These are phyloP conservation scores for Diadegma fenestrale DNA, from an alignment of 2,888 invertebrate species.

Conservation along the genomic window DNA sequence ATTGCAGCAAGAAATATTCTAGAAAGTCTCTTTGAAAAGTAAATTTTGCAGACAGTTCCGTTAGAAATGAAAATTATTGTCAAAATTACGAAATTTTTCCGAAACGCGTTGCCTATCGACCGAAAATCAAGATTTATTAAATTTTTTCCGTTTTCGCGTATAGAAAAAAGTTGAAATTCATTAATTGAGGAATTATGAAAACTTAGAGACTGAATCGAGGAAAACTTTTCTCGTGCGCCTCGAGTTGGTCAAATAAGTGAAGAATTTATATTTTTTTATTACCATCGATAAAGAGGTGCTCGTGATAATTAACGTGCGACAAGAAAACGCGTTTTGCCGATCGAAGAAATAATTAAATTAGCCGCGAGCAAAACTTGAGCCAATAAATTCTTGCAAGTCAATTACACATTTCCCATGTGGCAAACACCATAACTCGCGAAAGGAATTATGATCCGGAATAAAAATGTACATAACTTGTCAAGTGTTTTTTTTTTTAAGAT, in stretches of 20 bases:
- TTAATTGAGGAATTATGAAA: no score
- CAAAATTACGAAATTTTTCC: no score
- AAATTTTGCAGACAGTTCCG: no score
- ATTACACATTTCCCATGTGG: not conserved
- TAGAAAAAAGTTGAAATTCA: not conserved
- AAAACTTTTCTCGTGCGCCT: no score
- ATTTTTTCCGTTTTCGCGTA: not conserved
- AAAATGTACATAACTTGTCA: not conserved
- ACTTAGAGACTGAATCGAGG: no score
- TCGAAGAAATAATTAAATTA: not conserved
- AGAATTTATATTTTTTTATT: not conserved
- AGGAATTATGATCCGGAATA: not conserved
- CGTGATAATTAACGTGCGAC: no score
- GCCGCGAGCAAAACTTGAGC: not conserved
- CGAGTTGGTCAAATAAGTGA: not conserved
- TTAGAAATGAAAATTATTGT: no score
- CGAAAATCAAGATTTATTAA: not conserved
- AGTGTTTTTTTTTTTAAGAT: constrained; percentile 5
- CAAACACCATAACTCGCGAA: no score
- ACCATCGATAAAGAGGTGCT: not conserved
- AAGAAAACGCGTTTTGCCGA: not conserved
- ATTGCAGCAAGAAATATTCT: no score
- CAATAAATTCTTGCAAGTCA: not conserved
- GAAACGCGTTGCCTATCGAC: not conserved
- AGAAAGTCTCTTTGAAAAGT: no score